phyloP scores from a whole-genome alignment of 2,888 invertebrate genomes.

The Hofmannophila pseudospretella region DNA sequence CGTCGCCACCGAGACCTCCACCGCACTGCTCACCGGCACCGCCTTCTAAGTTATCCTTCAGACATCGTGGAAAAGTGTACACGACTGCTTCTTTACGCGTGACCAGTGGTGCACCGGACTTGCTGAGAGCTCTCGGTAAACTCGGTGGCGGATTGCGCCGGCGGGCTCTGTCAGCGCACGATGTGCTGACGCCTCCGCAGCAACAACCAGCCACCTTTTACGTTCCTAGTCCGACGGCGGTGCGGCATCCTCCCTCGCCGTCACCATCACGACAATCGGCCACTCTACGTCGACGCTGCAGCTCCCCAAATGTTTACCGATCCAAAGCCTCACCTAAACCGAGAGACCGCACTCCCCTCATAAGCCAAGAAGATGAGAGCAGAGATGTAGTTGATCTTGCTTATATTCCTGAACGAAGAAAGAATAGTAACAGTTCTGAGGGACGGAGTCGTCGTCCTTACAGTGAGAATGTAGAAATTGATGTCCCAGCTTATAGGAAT shows the following conservation, averaged over 20 bases:
- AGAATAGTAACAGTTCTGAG: constrained; percentile 37
- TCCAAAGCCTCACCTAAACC: constrained; percentile 40
- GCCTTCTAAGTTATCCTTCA: constrained; percentile 63
- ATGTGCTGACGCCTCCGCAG: constrained; percentile 78
- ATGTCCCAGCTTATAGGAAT: constrained; percentile 53
- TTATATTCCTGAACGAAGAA: constrained; percentile 53
- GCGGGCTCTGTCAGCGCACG: constrained; percentile 83
- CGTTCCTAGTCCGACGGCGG: constrained; percentile 80
- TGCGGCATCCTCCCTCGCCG: constrained; percentile 62
- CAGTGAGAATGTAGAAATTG: constrained; percentile 68
- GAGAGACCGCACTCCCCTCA: constrained; percentile 50
- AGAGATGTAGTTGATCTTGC: constrained; percentile 59
- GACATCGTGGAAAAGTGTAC: constrained; percentile 71
- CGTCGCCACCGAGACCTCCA: constrained; percentile 73
- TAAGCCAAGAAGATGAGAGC: constrained; percentile 58
- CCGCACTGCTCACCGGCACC: constrained; percentile 71
- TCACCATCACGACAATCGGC: constrained; percentile 57
- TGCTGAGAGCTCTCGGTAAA: constrained; percentile 82
- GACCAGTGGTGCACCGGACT: constrained; percentile 80
- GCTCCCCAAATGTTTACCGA: constrained; percentile 68
- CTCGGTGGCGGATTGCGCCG: constrained; percentile 83
- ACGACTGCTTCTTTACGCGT: constrained; percentile 71
- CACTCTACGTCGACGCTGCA: constrained; percentile 59
- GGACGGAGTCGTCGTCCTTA: constrained; percentile 57
- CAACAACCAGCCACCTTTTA: constrained; percentile 82